Evolutionary conservation across 2,113 vertebrate species (phyloP), one percentile per base, ranked within the genome.

Genomic region (Pseudopodoces humilis): DNA sequence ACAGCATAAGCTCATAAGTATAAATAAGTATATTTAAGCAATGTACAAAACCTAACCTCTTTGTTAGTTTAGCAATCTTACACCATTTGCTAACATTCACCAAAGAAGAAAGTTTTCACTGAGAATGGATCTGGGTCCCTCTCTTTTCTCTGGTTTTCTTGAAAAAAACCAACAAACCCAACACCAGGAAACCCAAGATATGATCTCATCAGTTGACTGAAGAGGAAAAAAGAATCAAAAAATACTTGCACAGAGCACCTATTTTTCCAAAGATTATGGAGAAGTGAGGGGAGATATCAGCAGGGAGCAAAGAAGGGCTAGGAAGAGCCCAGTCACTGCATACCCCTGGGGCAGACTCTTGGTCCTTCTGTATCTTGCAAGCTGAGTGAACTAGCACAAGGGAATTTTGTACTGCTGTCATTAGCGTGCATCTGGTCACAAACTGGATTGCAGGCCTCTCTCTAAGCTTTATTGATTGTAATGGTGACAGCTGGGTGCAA

Each of bases 301-400:
- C 41, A n/a, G 49, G 8, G 16, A 64, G 22, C 9, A 46, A 24
- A 50, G 41, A n/a, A 68, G 41, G 35, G 22, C 10, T 30, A 8
- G 37, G 28, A 80, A 80, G 68, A 69, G 10, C 30, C 19, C 11
- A 22, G 56, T 43, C 35, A 75, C 15, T 10, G 6, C 47, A 10
- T 3, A 37, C 24, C 16, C 9, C 10, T 68, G 3, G 9, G 53
- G 6, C 20, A 55, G 35, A 9, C 13, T 31, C 25, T 46, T 44
- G n/a, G 17, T 31, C 39, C 23, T 2, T 5, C 50, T 23, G 7
- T 37, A 21, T 39, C 9, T 2, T 6, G 2, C 17, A 3, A 37
- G 33, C 49, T 49, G 44, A 72, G 46, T 10, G 25, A 84, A 39
- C 18, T 15, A 15, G 22, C 22, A 3, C 14, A 33, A 44, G 28